phyloP scores from a whole-genome alignment of 2,888 invertebrate genomes.

The Argyresthia goedartella region DNA sequence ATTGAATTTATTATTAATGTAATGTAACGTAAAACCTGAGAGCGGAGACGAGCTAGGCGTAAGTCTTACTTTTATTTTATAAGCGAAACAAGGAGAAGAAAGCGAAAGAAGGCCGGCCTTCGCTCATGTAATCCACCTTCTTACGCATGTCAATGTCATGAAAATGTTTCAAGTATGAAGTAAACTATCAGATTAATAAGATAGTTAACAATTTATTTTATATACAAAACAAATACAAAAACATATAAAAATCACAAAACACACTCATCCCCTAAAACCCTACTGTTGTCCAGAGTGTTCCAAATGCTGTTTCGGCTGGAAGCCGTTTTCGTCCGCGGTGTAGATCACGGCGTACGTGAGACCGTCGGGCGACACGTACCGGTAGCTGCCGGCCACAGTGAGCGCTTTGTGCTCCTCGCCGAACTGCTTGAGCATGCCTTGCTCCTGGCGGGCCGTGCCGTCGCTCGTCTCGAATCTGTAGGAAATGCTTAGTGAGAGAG shows the following conservation, averaged over 20 bases:
- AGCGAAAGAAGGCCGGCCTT: too few species aligned
- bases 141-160: too few species aligned
- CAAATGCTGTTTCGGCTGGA: slow-evolving; percentile 58
- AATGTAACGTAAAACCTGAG: too few species aligned
- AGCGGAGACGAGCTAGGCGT: too few species aligned
- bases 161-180: neutral
- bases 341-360: slow-evolving; percentile 64
- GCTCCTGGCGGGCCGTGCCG: slow-evolving; percentile 62
- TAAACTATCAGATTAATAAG: neutral
- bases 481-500: too few species aligned
- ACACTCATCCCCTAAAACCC: neutral
- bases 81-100: too few species aligned
- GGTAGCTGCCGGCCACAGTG: slow-evolving; percentile 64
- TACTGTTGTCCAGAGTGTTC: slow-evolving; percentile 30
- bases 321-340: slow-evolving; percentile 72
- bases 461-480: slow-evolving; percentile 65
- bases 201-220: neutral
- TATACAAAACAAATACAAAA: neutral
- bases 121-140: too few species aligned
- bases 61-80: too few species aligned
- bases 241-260: neutral
- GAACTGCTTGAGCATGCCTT: slow-evolving; percentile 63
- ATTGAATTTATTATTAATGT: too few species aligned
- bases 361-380: slow-evolving; percentile 66
- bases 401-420: slow-evolving; percentile 60